Percentiles rank a stretch among this genome's conserved stretches.
Conservation (phyloP, 2,113 vertebrate genomes). For the Lepisosteus oculatus region DNA sequence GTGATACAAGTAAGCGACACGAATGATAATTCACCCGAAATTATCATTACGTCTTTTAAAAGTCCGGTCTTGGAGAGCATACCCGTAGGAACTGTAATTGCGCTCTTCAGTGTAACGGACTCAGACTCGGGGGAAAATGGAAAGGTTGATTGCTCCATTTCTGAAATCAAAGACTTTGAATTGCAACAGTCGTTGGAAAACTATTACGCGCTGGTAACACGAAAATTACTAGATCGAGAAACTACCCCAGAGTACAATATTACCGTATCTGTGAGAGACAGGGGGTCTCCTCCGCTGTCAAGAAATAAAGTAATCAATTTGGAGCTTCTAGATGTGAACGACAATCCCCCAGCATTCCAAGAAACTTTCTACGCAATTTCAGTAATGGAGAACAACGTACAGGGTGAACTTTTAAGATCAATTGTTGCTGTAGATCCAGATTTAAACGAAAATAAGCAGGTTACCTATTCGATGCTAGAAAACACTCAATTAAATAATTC, state of each 20-base stretch:
- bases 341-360: conserved; percentile 33
- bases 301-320: conserved; percentile 40
- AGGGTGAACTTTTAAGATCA: conserved; percentile 29
- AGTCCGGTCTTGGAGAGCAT: background rate
- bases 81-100: background rate
- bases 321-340: conserved; percentile 31
- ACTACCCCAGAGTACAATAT: background rate
- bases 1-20: conserved; percentile 9
- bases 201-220: background rate
- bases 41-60: background rate
- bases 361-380: conserved; percentile 28
- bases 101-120: conserved; percentile 2
- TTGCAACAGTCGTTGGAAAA: conserved; percentile 5
- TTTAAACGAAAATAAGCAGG: conserved; percentile 57
- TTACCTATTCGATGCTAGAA: conserved; percentile 70
- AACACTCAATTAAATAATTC: conserved; percentile 43
- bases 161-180: conserved; percentile 1
- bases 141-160: conserved; percentile 4
- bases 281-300: background rate
- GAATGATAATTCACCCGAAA: conserved; percentile 12
- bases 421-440: conserved; percentile 41
- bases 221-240: conserved; percentile 1
- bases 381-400: conserved; percentile 32
- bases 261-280: background rate
- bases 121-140: conserved; percentile 5